These are phyloP conservation scores for Branchipolynoe longqiensis DNA, from an alignment of 2,888 invertebrate species.

Conservation along the genomic window DNA sequence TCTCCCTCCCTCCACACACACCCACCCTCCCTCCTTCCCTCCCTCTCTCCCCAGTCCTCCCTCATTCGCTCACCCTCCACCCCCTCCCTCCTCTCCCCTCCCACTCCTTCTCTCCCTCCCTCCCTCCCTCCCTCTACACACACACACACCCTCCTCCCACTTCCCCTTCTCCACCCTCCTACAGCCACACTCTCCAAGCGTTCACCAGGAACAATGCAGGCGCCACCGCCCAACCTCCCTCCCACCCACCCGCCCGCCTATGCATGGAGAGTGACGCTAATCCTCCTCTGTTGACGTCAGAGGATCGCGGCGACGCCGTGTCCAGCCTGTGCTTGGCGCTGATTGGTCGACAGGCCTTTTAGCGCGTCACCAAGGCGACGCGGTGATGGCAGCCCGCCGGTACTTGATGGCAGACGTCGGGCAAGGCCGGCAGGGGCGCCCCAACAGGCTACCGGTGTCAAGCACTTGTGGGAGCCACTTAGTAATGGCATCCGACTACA, in stretches of 20 bases:
- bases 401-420: constrained; percentile 16
- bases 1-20: too few species aligned
- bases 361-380: constrained; percentile 41
- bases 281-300: constrained; percentile 6
- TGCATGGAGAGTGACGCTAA: background rate
- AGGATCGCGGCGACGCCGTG: constrained; percentile 19
- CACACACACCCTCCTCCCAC: too few species aligned
- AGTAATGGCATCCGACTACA: constrained; percentile 23
- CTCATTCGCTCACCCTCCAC: too few species aligned
- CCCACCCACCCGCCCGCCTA: background rate
- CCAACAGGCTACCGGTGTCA: constrained; percentile 45
- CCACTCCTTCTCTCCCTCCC: too few species aligned
- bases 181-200: too few species aligned
- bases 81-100: too few species aligned
- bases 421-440: background rate
- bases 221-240: background rate
- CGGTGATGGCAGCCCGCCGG: background rate
- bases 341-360: constrained; percentile 51
- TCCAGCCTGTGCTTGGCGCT: constrained; percentile 13
- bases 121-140: too few species aligned
- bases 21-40: too few species aligned
- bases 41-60: too few species aligned
- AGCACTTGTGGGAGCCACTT: constrained; percentile 42
- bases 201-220: too few species aligned
- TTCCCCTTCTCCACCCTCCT: too few species aligned